phyloP scores from a whole-genome alignment of 2,113 vertebrate species.

The Diphyllodes magnificus region DNA sequence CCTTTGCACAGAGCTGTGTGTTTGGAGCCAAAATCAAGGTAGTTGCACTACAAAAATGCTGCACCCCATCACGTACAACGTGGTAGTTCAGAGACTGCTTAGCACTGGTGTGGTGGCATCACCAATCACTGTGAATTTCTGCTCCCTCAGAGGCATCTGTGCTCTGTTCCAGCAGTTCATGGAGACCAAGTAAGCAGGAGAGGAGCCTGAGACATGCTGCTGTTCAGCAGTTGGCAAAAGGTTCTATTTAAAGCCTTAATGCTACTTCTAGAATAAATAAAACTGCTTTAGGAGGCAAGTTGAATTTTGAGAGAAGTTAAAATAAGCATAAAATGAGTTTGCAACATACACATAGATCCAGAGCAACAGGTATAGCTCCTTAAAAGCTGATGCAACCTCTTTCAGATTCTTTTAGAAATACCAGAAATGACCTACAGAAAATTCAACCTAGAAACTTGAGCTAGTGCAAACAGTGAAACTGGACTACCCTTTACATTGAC shows the following conservation, averaged over 20 bases:
- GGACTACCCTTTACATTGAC: neutral
- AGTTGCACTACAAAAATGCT: neutral
- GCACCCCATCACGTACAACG: rapidly evolving
- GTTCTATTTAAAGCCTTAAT: neutral
- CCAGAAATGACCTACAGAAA: neutral
- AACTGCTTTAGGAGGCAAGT: neutral
- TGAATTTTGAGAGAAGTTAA: neutral
- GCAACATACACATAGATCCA: neutral
- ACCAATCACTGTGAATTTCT: neutral
- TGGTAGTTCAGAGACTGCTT: neutral
- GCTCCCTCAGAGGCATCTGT: neutral
- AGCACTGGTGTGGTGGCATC: neutral
- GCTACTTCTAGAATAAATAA: neutral
- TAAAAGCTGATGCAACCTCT: neutral
- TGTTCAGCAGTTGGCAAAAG: neutral
- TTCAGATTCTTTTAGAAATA: neutral
- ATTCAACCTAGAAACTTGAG: neutral
- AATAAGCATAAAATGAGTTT: neutral
- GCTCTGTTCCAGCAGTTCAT: neutral
- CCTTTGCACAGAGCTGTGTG: neutral
- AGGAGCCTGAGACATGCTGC: neutral
- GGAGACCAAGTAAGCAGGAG: neutral
- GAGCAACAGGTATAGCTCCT: neutral
- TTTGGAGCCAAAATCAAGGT: neutral
- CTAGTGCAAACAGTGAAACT: neutral